phyloP scores from a whole-genome alignment of 2,888 invertebrate genomes.

The Agrenia bidenticulata region DNA sequence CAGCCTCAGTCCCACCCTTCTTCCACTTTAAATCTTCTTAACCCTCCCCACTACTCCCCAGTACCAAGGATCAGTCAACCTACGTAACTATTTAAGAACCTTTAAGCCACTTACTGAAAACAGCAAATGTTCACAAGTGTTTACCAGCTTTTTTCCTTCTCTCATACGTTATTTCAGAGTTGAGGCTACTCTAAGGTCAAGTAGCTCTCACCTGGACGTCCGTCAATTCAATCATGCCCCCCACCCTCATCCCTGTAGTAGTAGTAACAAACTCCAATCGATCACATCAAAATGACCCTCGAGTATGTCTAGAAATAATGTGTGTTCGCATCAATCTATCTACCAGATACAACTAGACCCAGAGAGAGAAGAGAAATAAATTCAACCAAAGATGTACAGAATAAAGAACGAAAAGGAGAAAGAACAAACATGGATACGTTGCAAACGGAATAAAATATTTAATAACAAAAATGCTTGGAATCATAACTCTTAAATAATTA shows the following conservation, averaged over 20 bases:
- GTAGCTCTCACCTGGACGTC: slow-evolving; percentile 8
- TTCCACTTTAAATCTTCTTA: neutral
- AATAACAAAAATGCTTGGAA: slow-evolving; percentile 17
- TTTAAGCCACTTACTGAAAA: too few relatives aligned
- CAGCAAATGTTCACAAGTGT: too few relatives aligned
- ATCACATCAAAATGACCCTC: neutral
- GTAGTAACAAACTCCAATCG: slow-evolving; percentile 1
- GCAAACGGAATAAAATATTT: slow-evolving; percentile 25
- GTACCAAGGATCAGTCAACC: neutral
- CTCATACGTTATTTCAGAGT: neutral
- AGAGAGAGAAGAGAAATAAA: neutral
- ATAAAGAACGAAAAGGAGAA: neutral
- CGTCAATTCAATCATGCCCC: too few relatives aligned
- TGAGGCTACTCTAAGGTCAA: slow-evolving; percentile 5
- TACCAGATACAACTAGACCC: neutral
- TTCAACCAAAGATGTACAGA: neutral
- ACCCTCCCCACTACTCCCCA: neutral
- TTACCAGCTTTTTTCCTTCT: too few relatives aligned
- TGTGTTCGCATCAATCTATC: neutral
- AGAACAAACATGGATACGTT: slow-evolving; percentile 1
- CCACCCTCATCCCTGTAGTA: too few relatives aligned
- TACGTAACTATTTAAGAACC: too few relatives aligned
- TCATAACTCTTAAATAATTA: slow-evolving; percentile 14
- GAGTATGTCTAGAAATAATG: too few relatives aligned
- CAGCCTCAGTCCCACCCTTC: neutral